phyloP scores from a whole-genome alignment of 2,113 vertebrate genomes.

The Pardalotus punctatus region DNA sequence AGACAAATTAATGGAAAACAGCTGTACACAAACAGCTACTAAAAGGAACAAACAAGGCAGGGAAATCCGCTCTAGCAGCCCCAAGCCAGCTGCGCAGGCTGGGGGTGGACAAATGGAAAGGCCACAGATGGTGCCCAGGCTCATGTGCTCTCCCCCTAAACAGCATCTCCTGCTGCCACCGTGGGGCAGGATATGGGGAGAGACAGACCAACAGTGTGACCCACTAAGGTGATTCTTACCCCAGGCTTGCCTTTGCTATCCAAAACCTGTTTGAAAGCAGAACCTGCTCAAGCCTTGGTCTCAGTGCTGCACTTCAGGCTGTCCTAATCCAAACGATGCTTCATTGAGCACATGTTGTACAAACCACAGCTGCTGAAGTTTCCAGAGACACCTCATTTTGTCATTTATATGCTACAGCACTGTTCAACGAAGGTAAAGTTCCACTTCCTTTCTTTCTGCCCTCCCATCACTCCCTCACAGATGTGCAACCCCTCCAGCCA shows the following conservation, averaged over 20 bases:
- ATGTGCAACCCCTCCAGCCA: not conserved
- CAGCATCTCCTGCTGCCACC: not conserved
- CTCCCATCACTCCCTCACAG: not conserved
- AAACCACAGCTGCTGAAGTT: not conserved
- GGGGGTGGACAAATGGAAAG: not conserved
- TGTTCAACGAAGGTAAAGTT: not conserved
- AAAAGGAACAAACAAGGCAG: not conserved
- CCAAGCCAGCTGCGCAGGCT: not conserved
- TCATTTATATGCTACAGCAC: not conserved
- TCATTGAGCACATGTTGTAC: not conserved
- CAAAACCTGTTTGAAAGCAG: not conserved
- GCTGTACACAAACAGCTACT: not conserved
- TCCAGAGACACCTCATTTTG: not conserved
- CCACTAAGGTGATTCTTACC: not conserved
- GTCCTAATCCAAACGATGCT: not conserved
- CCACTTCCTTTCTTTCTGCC: not conserved
- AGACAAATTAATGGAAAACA: not conserved
- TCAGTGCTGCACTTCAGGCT: not conserved
- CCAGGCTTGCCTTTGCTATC: not conserved
- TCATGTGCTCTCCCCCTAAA: accelerated
- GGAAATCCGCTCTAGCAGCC: not conserved
- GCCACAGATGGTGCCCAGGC: not conserved
- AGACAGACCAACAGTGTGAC: not conserved
- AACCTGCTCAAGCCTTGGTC: accelerated
- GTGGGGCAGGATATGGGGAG: accelerated